phyloP scores from a whole-genome alignment of 1,140 invertebrate species.

The Cotesia glomerata region DNA sequence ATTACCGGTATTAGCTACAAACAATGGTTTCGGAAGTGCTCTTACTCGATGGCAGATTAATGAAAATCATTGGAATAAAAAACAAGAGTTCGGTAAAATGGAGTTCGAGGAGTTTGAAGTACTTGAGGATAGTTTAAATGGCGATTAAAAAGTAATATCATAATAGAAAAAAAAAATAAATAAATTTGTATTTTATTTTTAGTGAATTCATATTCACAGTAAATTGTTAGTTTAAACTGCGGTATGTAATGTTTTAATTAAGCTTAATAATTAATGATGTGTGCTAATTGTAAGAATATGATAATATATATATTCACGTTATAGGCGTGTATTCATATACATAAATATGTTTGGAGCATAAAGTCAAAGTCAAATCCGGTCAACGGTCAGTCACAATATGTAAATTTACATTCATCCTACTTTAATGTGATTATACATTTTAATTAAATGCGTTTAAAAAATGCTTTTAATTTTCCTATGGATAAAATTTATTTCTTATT shows the following conservation, averaged over 20 bases:
- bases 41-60: slow-evolving; percentile 58
- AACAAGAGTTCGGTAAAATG: slow-evolving; percentile 76
- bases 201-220: too few relatives aligned
- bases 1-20: slow-evolving; percentile 30
- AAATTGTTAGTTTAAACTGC: too few relatives aligned
- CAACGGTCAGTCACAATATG: background rate
- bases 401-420: slow-evolving; percentile 4
- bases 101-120: slow-evolving; percentile 84
- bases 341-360: background rate
- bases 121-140: slow-evolving; percentile 69
- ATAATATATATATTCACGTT: background rate
- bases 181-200: background rate
- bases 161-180: background rate
- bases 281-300: too few relatives aligned
- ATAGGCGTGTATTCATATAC: background rate
- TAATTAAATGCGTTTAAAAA: background rate
- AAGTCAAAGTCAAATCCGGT: background rate
- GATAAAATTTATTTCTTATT: too few relatives aligned
- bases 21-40: slow-evolving; percentile 48
- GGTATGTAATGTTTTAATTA: too few relatives aligned
- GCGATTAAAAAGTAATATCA: slow-evolving; percentile 26
- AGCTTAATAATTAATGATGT: too few relatives aligned
- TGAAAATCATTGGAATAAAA: slow-evolving; percentile 50
- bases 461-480: too few relatives aligned
- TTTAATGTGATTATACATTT: background rate